phyloP scores from a whole-genome alignment of 2,888 invertebrate genomes.

The Rotaria magnacalcarata region DNA sequence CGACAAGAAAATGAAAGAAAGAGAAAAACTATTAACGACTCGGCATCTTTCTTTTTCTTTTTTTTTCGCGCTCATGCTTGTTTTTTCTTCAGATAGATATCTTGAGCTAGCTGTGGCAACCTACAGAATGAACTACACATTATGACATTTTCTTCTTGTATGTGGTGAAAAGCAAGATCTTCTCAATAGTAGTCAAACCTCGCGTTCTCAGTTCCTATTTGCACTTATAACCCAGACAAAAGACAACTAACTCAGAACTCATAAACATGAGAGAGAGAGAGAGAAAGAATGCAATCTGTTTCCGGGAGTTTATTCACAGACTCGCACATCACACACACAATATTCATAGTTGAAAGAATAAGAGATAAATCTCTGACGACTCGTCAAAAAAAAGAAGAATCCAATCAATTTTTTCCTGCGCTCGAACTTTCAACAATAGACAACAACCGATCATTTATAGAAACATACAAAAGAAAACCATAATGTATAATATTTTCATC shows the following conservation, averaged over 20 bases:
- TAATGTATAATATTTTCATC: neutral
- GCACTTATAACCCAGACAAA: conserved; percentile 22
- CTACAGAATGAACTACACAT: conserved; percentile 4
- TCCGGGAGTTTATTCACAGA: conserved; percentile 29
- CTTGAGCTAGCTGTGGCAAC: neutral
- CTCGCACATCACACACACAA: neutral
- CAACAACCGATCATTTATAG: neutral
- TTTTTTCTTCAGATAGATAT: neutral
- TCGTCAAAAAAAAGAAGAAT: conserved; percentile 24
- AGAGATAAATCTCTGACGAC: conserved; percentile 3
- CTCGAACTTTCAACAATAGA: conserved; percentile 26
- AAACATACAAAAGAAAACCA: neutral
- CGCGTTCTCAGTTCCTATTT: neutral
- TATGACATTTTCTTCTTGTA: conserved; percentile 8
- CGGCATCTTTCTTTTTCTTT: neutral
- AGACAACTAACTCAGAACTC: conserved; percentile 13
- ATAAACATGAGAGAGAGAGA: neutral
- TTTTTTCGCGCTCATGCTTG: neutral
- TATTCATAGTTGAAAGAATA: neutral
- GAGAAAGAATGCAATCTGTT: conserved; percentile 17
- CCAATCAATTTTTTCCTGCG: neutral
- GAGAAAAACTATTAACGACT: conserved; percentile 17
- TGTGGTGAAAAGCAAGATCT: neutral
- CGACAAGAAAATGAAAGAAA: conserved; percentile 10
- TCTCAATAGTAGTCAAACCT: conserved; percentile 1